Conservation (phyloP, 2,797 vertebrate genomes). For the Enteromius viviparus region DNA sequence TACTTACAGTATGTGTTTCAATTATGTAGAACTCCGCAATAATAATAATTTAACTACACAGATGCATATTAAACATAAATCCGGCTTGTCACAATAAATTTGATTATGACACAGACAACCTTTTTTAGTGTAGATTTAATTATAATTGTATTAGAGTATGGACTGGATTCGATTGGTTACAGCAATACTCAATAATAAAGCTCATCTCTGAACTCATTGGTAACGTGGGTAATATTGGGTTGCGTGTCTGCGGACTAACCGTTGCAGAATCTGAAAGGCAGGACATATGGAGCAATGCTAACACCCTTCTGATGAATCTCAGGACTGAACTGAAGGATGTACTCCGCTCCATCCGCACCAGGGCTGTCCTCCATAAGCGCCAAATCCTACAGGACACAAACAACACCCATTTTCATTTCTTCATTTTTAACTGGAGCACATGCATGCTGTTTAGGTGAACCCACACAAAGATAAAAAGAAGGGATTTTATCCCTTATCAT, state of each 20-base stretch:
- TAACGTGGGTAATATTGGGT: neutral
- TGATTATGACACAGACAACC: no score
- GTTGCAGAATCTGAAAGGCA: conserved; percentile 89
- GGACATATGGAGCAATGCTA: conserved; percentile 77
- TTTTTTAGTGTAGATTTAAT: no score
- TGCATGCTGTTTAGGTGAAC: neutral
- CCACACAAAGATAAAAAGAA: neutral
- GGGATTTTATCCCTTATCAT: neutral
- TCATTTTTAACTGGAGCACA: neutral
- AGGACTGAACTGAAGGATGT: conserved; percentile 83
- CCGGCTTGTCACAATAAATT: no score
- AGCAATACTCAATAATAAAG: neutral
- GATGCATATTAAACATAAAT: no score
- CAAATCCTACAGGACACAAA: conserved; percentile 76
- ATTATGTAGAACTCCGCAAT: no score
- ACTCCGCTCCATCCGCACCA: conserved; percentile 82
- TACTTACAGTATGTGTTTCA: no score
- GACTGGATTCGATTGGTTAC: neutral
- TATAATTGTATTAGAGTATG: no score
- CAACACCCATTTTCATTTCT: neutral
- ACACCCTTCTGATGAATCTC: conserved; percentile 37
- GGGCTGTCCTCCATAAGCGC: conserved; percentile 88
- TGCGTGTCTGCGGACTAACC: conserved; percentile 73
- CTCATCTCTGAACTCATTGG: neutral
- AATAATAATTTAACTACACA: no score